Percentiles rank a stretch among this genome's conserved stretches.
Evolutionary conservation across 2,113 vertebrate species (phyloP).

Genomic region (Catharus minimus): DNA sequence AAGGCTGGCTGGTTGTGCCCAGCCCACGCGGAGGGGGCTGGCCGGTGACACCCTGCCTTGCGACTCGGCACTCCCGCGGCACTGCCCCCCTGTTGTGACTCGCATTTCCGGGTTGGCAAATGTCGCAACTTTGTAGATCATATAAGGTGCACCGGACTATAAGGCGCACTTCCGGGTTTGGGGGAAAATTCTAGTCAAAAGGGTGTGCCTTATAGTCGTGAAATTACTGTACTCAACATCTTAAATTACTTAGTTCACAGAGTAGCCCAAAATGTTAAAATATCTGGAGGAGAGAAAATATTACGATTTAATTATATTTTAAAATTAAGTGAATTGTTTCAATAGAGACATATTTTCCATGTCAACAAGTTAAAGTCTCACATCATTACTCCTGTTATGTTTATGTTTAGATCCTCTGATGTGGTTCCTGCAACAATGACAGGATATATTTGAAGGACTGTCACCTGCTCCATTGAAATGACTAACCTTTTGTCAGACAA

Average conservation of each 20-base stretch:
- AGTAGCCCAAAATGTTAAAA: not conserved
- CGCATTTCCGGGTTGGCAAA: too few relatives aligned
- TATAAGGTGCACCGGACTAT: too few relatives aligned
- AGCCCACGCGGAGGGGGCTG: too few relatives aligned
- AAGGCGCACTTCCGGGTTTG: too few relatives aligned
- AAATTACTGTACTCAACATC: not conserved
- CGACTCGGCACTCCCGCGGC: too few relatives aligned
- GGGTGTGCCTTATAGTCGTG: too few relatives aligned
- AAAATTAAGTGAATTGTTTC: not conserved
- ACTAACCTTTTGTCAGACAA: not conserved
- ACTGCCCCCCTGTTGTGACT: too few relatives aligned
- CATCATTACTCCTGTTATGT: not conserved
- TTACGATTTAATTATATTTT: not conserved
- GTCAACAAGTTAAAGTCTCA: not conserved
- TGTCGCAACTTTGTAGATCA: too few relatives aligned
- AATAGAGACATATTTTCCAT: not conserved
- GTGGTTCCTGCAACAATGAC: not conserved
- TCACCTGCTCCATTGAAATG: not conserved
- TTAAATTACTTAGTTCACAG: not conserved
- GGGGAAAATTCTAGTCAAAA: too few relatives aligned
- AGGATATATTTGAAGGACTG: not conserved
- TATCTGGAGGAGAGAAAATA: not conserved
- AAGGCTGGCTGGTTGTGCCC: too few relatives aligned
- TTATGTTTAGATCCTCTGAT: not conserved
- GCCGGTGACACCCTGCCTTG: too few relatives aligned